A percentile compares a stretch with the other conserved stretches of the same genome.
Evolutionary conservation across 2,888 invertebrate genomes (phyloP).

Genomic region (Drosophila lacicola): DNA sequence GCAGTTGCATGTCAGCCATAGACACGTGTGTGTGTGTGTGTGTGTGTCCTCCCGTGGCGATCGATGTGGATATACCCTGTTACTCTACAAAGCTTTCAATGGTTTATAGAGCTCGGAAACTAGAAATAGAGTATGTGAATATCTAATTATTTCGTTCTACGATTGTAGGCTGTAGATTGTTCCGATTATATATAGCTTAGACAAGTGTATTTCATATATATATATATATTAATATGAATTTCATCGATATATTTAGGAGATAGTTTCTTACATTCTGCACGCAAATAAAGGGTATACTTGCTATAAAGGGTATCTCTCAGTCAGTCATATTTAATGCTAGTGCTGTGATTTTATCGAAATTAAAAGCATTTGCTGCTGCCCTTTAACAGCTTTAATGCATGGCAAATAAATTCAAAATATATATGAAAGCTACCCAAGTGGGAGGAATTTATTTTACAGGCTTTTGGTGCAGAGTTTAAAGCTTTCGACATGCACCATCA

Average conservation of each 20-base stretch:
- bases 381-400: conserved; percentile 21
- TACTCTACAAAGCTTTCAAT: too few species aligned
- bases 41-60: conserved; percentile 49
- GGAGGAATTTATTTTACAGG: conserved; percentile 10
- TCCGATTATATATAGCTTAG: too few species aligned
- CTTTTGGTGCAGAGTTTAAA: conserved; percentile 1
- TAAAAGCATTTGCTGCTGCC: conserved; percentile 31
- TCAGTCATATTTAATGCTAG: too few species aligned
- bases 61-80: conserved; percentile 20
- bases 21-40: conserved; percentile 42
- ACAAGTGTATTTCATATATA: too few species aligned
- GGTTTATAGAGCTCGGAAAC: background rate
- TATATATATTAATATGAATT: too few species aligned
- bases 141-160: too few species aligned
- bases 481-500: background rate
- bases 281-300: too few species aligned
- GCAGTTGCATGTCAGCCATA: conserved; percentile 70
- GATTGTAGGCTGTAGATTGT: too few species aligned
- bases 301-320: background rate
- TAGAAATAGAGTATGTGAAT: too few species aligned
- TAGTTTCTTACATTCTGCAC: too few species aligned
- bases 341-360: conserved; percentile 31
- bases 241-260: too few species aligned
- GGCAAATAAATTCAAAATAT: conserved; percentile 25
- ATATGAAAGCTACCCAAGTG: conserved; percentile 38